phyloP scores from a whole-genome alignment of 2,113 vertebrate species.

The Onychorhynchus coronatus region DNA sequence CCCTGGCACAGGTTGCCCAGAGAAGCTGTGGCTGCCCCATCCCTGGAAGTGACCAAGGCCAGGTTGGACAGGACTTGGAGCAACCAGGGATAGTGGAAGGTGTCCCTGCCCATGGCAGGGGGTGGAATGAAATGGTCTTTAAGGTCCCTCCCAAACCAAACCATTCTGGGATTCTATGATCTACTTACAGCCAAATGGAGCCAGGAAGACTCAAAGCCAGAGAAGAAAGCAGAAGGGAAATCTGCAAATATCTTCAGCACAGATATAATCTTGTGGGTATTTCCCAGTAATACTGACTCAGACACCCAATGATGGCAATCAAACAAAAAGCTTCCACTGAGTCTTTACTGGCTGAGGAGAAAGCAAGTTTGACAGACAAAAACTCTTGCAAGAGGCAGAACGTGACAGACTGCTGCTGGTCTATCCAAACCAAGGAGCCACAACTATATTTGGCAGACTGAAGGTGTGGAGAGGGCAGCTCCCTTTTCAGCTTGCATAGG shows the following conservation, averaged over 20 bases:
- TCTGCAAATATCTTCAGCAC: neutral
- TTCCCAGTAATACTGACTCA: neutral
- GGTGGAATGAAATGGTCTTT: neutral
- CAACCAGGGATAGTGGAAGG: neutral
- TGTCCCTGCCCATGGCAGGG: neutral
- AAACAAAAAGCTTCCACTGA: neutral
- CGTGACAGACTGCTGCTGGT: rapidly evolving
- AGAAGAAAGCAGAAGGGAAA: neutral
- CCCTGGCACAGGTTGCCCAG: rapidly evolving
- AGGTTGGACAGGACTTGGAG: rapidly evolving
- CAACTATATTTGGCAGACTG: neutral
- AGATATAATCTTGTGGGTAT: neutral
- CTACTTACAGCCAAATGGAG: neutral
- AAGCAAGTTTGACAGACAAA: neutral
- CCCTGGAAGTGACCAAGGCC: neutral
- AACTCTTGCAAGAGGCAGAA: neutral
- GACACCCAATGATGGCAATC: neutral
- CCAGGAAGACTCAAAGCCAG: neutral
- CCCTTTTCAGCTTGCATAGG: neutral
- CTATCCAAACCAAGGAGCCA: neutral
- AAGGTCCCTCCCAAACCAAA: neutral
- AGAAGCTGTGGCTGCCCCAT: neutral
- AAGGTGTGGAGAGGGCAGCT: neutral
- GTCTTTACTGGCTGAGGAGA: neutral
- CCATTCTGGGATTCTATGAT: neutral